Base-by-base conservation (phyloP, 1,140 invertebrate species). In the Papilio polyxenes region DNA sequence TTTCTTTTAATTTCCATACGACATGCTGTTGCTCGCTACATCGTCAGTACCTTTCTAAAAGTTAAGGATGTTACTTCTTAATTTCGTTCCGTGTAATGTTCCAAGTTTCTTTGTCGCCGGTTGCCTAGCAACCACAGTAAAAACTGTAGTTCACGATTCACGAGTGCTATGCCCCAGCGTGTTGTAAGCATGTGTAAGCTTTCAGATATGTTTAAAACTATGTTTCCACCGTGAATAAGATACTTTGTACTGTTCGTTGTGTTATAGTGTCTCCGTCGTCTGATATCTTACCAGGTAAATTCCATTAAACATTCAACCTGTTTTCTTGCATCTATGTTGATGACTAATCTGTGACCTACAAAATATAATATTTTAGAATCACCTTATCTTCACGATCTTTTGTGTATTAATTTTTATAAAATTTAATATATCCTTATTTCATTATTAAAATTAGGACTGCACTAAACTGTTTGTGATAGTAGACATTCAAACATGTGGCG, bases 81-180 rank as follows among this genome's bases (percentile, higher is more conserved):
- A 72, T 77, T 81, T 77, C 44, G 75, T 72, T 59, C 56, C 49
- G 1, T 8, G 53, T 48, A 37, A 49, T 31, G n/a, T 37, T 17
- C 75, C 40, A 6, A 17, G 65, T 56, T 59, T 13, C 37, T 8
- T 77, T 81, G 74, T 44, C 23, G 51, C 75, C 59, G 37, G 89
- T 91, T 87, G 85, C 91, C 76, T 87, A 85, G 91, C 88, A 88
- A 92, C 91, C 17, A 20, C 53, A 83, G 82, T 87, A 85, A 88
- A 89, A 89, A 88, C 87, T 85, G 44, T 80, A 78, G 83, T 76
- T n/a, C n/a, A n/a, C 82, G 65, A n/a, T 37, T 65, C 65, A 69
- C 79, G 23, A 82, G 59, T 82, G 82, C 80, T 87, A 86, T 87
- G 85, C 72, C 83, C 82, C 75, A 84, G 80, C 62, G 40, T 80